A percentile compares a stretch with the other conserved stretches of the same genome.
Evolutionary conservation across 2,113 vertebrate genomes (phyloP).

Genomic region (Colistium nudipinnis): DNA sequence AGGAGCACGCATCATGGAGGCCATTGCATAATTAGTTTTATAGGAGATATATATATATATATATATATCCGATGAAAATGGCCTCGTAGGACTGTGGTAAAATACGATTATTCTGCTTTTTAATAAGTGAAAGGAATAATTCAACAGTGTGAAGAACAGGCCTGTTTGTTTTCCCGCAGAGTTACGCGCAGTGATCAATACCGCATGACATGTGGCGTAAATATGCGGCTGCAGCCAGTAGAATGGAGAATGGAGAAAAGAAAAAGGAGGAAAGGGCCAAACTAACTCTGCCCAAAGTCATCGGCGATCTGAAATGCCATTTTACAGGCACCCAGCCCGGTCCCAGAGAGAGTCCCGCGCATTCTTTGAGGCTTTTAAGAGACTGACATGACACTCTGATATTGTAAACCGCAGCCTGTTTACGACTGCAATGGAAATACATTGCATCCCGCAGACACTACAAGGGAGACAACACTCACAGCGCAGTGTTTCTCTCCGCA

Average conservation of each 20-base stretch:
- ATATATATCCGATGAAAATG: not conserved
- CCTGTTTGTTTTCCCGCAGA: not conserved
- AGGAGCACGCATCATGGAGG: constrained; percentile 4
- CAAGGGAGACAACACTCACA: constrained; percentile 28
- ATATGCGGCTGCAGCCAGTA: not conserved
- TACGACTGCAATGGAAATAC: not conserved
- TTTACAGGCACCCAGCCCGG: not conserved
- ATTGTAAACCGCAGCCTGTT: not conserved
- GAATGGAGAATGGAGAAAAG: not conserved
- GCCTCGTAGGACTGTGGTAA: not conserved
- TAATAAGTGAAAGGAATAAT: not conserved
- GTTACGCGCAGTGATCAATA: too few relatives aligned
- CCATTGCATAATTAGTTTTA: constrained; percentile 1
- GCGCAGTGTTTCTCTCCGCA: constrained; percentile 51
- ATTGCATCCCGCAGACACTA: constrained; percentile 14
- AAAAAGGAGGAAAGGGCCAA: not conserved
- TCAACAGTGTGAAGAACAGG: not conserved
- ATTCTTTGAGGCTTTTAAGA: not conserved
- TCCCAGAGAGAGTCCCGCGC: not conserved
- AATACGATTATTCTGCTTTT: not conserved
- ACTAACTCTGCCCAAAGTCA: not conserved
- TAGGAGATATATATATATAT: too few relatives aligned
- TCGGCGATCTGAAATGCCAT: not conserved
- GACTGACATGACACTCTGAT: constrained; percentile 2
- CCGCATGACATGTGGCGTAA: not conserved